Evolutionary conservation across 1,140 invertebrate genomes (phyloP), one percentile per base, ranked within the genome.

Genomic region (Cyclina sinensis): DNA sequence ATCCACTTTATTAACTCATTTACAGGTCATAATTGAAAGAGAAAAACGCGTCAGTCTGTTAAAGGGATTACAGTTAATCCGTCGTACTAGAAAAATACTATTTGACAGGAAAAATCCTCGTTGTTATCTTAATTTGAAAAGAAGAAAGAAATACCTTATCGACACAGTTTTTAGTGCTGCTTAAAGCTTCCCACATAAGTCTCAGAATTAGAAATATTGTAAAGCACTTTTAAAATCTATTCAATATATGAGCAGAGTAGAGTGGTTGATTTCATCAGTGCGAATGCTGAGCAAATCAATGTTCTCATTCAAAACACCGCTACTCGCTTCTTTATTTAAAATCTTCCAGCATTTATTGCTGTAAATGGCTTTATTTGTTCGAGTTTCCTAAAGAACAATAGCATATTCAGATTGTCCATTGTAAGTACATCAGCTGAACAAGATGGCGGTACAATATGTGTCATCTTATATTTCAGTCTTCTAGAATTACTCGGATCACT

Each of bases 301-400:
- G 65, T 37, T 35, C 37, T 70, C 32, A 70, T 70, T 70, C 21
- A 70, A 37, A 37, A 70, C 65, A 4, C 32, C 32, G 32, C 30
- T 16, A 37, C 74, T 78, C 48, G 9, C 18, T 1, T 78, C 46
- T 54, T 74, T 74, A 43, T 74, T 74, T 43, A 14, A 12, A 7
- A 24, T 46, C 70, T 35, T 43, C 74, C 48, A 24, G 35, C 74
- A 48, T 46, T 78, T 78, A 78, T 80, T 81, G 79, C 54, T 12
- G 51, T 65, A 81, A 81, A 81, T 81, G 79, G 79, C 37, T 79
- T 39, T 81, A 81, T 81, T 81, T 81, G 79, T 81, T 24, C 2
- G 24, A 18, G 79, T 62, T 43, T 81, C 30, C 27, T 27, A 43
- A 14, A 65, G 37, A 57, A 81, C 79, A 81, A 81, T 81, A 35